A percentile compares a stretch with the other conserved stretches of the same genome.
Conservation (phyloP, 2,888 invertebrate species). For the Drosophila vallismaia region DNA sequence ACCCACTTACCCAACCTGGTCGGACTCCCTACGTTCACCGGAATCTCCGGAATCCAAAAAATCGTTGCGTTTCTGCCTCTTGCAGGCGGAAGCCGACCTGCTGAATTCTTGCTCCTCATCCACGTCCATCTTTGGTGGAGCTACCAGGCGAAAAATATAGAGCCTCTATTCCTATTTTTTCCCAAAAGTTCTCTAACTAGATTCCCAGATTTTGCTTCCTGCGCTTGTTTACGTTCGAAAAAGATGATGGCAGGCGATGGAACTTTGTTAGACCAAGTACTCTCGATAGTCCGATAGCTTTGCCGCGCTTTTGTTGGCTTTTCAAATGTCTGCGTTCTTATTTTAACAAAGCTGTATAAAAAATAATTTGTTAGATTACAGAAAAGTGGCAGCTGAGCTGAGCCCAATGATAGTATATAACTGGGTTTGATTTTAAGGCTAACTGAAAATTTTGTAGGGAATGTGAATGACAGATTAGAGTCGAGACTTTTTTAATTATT, state of each 20-base stretch:
- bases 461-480: too few relatives aligned
- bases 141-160: background rate
- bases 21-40: conserved; percentile 8
- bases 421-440: too few relatives aligned
- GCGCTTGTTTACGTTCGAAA: conserved; percentile 64
- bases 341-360: too few relatives aligned
- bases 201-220: conserved; percentile 7
- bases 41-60: conserved; percentile 20
- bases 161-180: background rate
- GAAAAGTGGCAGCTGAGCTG: too few relatives aligned
- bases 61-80: conserved; percentile 54
- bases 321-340: background rate
- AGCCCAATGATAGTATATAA: too few relatives aligned
- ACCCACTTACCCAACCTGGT: conserved; percentile 19
- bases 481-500: too few relatives aligned
- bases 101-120: conserved; percentile 30
- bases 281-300: background rate
- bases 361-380: too few relatives aligned
- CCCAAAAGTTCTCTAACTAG: background rate
- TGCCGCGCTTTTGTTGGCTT: conserved; percentile 1
- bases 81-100: conserved; percentile 46
- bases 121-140: conserved; percentile 48
- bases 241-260: background rate
- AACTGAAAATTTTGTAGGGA: too few relatives aligned
- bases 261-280: background rate